Evolutionary conservation across 1,140 invertebrate species (phyloP), one percentile per base, ranked within the genome.

Genomic region (Formica selysi): DNA sequence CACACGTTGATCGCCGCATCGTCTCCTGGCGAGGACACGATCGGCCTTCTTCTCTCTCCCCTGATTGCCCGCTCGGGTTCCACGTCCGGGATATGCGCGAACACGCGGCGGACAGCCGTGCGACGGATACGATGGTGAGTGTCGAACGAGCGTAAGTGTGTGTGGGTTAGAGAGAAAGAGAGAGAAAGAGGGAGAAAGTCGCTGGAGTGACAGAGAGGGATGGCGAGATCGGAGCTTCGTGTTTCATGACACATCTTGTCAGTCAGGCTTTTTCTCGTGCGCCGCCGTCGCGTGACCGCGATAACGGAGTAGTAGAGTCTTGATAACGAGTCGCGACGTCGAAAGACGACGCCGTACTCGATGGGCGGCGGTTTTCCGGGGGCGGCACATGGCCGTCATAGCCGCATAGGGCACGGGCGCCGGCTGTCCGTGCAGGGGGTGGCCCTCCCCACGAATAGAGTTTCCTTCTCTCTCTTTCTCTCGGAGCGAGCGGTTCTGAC

Each of bases 311-410:
- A 57, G 32, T 70, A 8, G 79, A 44, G 68, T n/a, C n/a, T 19
- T 54, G 87, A 86, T 89, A 81, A 89, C 83, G 64, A 76, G 74
- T 65, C 61, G 22, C 57, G 57, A 13, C 44, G 65, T 71, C 36
- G 26, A 38, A 62, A 41, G 71, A 44, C 51, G 51, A n/a, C 71
- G 19, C n/a, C 32, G 41, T 29, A 41, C 19, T 79, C 62, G 80
- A 89, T 89, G 87, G 88, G 88, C 88, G 87, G 88, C 88, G 88
- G 87, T 89, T 89, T 89, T 44, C 79, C 38, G 79, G 86, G 88
- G 87, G 84, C 87, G 87, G 84, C 88, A 89, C 88, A 89, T 89
- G 88, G 87, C 87, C 74, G 87, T 89, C 65, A 51, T 85, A 79
- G 61, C 61, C 85, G 61, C 61, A 32, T 36, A 68, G 44, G 13